Conservation (phyloP, 2,888 invertebrate species). For the Aporophyla lueneburgensis region DNA sequence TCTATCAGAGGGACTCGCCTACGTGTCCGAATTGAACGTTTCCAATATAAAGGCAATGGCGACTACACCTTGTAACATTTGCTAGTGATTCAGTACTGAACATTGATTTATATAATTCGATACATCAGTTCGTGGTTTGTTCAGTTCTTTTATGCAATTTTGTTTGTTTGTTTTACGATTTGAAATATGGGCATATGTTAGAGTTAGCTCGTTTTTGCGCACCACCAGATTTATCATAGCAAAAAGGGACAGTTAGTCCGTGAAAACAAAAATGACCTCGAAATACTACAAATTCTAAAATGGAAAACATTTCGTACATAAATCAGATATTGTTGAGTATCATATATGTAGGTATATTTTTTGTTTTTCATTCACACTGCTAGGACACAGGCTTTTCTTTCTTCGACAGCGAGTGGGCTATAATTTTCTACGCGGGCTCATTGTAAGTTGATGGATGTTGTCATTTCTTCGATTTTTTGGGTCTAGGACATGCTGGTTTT, state of each 20-base stretch:
- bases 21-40: slow-evolving; percentile 73
- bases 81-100: slow-evolving; percentile 72
- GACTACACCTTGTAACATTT: slow-evolving; percentile 78
- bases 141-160: slow-evolving; percentile 22
- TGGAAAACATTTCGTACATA: too few species aligned
- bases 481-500: too few species aligned
- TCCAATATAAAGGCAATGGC: slow-evolving; percentile 68
- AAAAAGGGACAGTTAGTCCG: background rate
- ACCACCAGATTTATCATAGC: background rate
- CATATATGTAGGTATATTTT: too few species aligned
- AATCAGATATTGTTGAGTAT: too few species aligned
- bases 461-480: too few species aligned
- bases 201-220: background rate
- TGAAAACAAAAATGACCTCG: background rate
- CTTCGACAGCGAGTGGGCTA: too few species aligned
- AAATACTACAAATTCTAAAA: background rate
- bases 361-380: too few species aligned
- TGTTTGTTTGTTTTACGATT: slow-evolving; percentile 13
- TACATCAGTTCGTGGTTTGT: slow-evolving; percentile 59
- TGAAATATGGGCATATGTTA: background rate
- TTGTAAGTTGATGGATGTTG: too few species aligned
- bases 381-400: too few species aligned
- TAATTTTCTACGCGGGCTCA: too few species aligned
- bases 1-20: slow-evolving; percentile 75
- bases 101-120: slow-evolving; percentile 77